phyloP scores from a whole-genome alignment of 2,113 vertebrate genomes.

The Mugil cephalus region DNA sequence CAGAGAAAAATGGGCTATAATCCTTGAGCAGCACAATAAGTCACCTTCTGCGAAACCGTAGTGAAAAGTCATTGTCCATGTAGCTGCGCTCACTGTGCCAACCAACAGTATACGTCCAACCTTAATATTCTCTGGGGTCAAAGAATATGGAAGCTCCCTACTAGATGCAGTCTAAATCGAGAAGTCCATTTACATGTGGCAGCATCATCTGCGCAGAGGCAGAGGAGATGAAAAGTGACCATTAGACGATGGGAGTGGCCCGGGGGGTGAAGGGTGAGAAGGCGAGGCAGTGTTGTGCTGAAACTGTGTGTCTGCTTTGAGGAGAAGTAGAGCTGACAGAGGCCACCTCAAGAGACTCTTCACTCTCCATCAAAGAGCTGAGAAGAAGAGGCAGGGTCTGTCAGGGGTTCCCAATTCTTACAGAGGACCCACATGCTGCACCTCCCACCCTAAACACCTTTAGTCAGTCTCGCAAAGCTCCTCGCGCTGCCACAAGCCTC shows the following conservation, averaged over 20 bases:
- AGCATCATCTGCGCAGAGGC: conserved; percentile 46
- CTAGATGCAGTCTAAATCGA: conserved; percentile 64
- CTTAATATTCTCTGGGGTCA: conserved; percentile 55
- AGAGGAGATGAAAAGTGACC: conserved; percentile 78
- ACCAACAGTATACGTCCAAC: conserved; percentile 37
- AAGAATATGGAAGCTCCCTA: conserved; percentile 55
- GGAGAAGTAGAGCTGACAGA: conserved; percentile 84
- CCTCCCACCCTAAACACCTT: conserved; percentile 82
- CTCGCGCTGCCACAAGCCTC: conserved; percentile 72
- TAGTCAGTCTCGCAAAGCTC: conserved; percentile 76
- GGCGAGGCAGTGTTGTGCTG: conserved; percentile 65
- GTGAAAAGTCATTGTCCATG: conserved; percentile 59
- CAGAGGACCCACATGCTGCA: conserved; percentile 78
- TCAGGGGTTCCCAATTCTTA: conserved; percentile 82
- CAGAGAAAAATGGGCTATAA: conserved; percentile 84
- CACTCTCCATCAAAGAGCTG: conserved; percentile 84
- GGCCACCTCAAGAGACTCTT: conserved; percentile 86
- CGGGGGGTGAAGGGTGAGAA: conserved; percentile 73
- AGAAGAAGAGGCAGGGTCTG: conserved; percentile 86
- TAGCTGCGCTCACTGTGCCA: conserved; percentile 24
- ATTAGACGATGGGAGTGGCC: conserved; percentile 75
- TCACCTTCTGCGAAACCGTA: conserved; percentile 72
- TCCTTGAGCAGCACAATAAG: conserved; percentile 76
- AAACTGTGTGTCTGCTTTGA: conserved; percentile 79
- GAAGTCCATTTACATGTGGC: conserved; percentile 67